A percentile compares a stretch with the other conserved stretches of the same genome.
Conservation (phyloP, 2,888 invertebrate genomes). For the Calliphora vomitoria region DNA sequence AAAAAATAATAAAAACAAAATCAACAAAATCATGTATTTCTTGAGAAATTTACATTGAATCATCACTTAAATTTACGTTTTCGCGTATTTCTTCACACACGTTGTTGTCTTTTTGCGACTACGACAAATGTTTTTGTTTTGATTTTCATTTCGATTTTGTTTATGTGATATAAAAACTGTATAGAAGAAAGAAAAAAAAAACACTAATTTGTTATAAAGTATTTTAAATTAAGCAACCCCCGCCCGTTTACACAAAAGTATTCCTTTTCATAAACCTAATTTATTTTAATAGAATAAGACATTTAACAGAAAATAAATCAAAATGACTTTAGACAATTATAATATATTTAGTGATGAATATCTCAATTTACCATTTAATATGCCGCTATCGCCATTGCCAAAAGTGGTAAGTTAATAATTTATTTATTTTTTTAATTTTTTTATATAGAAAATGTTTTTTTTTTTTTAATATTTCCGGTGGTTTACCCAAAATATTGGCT, state of each 20-base stretch:
- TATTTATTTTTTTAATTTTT: not conserved
- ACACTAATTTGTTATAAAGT: conserved; percentile 21
- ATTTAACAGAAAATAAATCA: conserved; percentile 59
- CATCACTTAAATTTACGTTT: conserved; percentile 65
- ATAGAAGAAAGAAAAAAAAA: conserved; percentile 45
- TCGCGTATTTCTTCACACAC: conserved; percentile 8
- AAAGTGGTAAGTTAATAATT: conserved; percentile 83
- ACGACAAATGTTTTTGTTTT: conserved; percentile 50
- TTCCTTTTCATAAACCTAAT: conserved; percentile 2
- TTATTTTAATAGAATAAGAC: conserved; percentile 54
- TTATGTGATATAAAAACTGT: conserved; percentile 45
- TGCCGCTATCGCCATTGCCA: conserved; percentile 83
- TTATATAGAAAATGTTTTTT: not conserved
- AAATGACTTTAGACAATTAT: conserved; percentile 83
- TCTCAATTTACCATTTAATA: conserved; percentile 81
- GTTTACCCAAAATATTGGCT: not conserved
- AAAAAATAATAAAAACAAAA: not conserved
- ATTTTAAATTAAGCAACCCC: not conserved
- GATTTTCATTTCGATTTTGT: conserved; percentile 55
- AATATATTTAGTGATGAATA: conserved; percentile 82
- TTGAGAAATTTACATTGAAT: conserved; percentile 69
- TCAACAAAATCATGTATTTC: conserved; percentile 51
- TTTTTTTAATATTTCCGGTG: not conserved
- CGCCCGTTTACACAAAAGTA: not conserved
- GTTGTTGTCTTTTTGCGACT: conserved; percentile 38